Base-by-base conservation (phyloP, 2,113 vertebrate genomes). In the Campylorhamphus procurvoides region DNA sequence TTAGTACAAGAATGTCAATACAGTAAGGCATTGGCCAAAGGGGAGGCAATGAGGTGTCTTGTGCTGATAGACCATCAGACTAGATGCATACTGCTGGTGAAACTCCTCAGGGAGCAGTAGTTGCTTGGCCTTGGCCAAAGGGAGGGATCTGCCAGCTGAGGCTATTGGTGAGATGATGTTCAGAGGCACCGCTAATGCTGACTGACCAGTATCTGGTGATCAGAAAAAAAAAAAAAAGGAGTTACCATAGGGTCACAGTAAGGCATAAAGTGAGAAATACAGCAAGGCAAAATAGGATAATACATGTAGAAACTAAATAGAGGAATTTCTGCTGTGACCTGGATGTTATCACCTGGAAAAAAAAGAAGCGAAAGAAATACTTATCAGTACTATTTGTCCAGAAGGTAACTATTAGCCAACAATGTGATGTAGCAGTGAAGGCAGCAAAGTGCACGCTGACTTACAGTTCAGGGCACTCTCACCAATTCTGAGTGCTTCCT, bases 1-100 rank as follows among this genome's bases (percentile, higher is more conserved):
- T 94, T 92, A 96, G 68, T 49, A 86, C 25, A 87, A 84, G 62
- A 95, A 72, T 82, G 82, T 88, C 79, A 92, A 66, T 90, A 91
- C n/a, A 50, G 67, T 49, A 88, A 77, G 39, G 46, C 63, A 90
- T 0, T 6, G 79, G 80, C 75, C 42, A 77, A 90, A 88, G 35
- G 25, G n/a, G 27, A 90, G 64, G 90, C 72, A 93, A 84, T 79
- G 67, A 92, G 23, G 37, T 67, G 52, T 49, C 49, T 73, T 95
- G 83, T 94, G 55, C 55, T 81, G 59, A 59, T 28, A 67, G 46
- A 73, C 25, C 39, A 17, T 29, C 5, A 1, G 59, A 12, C 27
- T 74, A 11, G 14, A 63, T 39, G 35, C 12, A 8, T 23, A 33
- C 12, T 74, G 60, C 67, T 77, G 33, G 33, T 69, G 88, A 79